These are phyloP conservation scores for Akabosia matsudoensis DNA, from an alignment of 1,140 invertebrate genomes.

Conservation along the genomic window DNA sequence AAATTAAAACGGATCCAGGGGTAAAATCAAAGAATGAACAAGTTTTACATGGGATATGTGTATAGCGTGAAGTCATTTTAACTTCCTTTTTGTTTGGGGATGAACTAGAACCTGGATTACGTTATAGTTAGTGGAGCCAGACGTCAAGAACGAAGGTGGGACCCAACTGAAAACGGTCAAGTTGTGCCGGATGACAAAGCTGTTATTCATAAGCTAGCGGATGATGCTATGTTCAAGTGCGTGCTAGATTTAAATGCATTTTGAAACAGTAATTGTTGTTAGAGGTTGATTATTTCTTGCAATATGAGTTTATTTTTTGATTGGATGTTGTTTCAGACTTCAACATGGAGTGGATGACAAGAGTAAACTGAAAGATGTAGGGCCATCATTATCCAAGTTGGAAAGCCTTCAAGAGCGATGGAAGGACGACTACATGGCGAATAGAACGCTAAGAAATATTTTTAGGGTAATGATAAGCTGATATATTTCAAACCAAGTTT, in stretches of 20 bases:
- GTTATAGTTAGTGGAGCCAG: slow-evolving; percentile 89
- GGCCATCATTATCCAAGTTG: slow-evolving; percentile 68
- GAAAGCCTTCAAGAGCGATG: slow-evolving; percentile 75
- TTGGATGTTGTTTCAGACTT: slow-evolving; percentile 55
- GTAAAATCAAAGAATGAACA: slow-evolving; percentile 63
- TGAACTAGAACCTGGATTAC: slow-evolving; percentile 98
- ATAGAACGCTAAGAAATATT: slow-evolving; percentile 71
- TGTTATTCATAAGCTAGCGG: slow-evolving; percentile 77
- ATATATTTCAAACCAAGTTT: neutral
- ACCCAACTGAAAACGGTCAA: slow-evolving; percentile 94
- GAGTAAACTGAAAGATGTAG: slow-evolving; percentile 64
- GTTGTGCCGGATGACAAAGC: slow-evolving; percentile 85
- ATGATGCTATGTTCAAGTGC: slow-evolving; percentile 88
- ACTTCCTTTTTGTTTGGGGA: no score
- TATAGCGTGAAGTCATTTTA: neutral
- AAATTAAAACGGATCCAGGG: slow-evolving; percentile 97
- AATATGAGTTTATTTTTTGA: neutral
- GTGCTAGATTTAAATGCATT: no score
- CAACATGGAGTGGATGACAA: slow-evolving; percentile 85
- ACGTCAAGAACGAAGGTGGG: slow-evolving; percentile 96
- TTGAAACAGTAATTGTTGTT: slow-evolving; percentile 7
- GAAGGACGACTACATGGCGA: slow-evolving; percentile 87
- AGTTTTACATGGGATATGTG: no score
- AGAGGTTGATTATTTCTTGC: neutral
- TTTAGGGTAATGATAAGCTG: slow-evolving; percentile 67